These are phyloP conservation scores for Pitangus sulphuratus DNA, from an alignment of 2,797 vertebrate species.

Conservation along the genomic window DNA sequence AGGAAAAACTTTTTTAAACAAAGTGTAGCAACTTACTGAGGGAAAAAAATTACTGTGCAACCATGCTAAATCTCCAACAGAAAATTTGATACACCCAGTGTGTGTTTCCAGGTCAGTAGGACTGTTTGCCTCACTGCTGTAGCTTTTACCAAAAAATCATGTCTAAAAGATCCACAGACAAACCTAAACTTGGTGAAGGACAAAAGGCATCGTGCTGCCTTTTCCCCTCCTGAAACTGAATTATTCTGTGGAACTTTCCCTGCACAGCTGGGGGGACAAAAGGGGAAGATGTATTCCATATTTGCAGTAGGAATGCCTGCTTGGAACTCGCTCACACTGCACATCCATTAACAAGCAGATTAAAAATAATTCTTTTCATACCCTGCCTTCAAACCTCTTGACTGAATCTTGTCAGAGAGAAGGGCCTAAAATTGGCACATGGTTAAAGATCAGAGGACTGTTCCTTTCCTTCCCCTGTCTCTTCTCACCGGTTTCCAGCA, in stretches of 20 bases:
- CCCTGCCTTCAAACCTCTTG: background rate
- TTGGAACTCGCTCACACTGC: background rate
- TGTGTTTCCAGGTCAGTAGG: background rate
- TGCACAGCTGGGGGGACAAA: background rate
- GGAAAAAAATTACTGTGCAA: background rate
- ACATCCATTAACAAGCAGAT: background rate
- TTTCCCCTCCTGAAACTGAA: background rate
- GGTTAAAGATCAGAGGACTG: background rate
- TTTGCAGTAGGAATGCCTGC: background rate
- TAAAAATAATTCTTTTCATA: background rate
- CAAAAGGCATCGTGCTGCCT: background rate
- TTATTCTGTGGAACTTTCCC: background rate
- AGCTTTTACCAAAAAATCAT: background rate
- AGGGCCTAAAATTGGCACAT: background rate
- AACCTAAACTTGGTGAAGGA: background rate
- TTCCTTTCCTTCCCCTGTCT: background rate
- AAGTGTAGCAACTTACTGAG: background rate
- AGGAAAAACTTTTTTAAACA: background rate
- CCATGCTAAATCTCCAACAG: background rate
- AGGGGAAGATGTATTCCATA: background rate
- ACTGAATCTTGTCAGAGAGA: background rate
- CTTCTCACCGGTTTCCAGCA: background rate
- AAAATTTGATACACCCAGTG: fast-evolving
- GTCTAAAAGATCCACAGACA: background rate
- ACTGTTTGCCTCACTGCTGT: background rate